Evolutionary conservation across 2,113 vertebrate species (phyloP), one percentile per base, ranked within the genome.

Genomic region (Noturus placidus): DNA sequence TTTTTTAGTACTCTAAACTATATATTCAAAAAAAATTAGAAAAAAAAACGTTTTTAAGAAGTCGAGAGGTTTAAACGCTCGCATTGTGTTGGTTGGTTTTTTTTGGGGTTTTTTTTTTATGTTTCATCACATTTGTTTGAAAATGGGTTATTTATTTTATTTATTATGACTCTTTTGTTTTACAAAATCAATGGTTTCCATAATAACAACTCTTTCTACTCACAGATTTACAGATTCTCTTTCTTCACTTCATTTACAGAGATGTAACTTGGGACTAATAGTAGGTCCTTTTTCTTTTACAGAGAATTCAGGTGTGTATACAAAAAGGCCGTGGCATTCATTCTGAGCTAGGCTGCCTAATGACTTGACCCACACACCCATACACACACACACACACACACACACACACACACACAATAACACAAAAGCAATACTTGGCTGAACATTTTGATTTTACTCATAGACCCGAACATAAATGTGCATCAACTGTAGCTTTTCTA

Each of bases 111-210:
- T 80, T 92, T 78, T 89, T 89, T 77, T 87, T 74, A 84, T 86
- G 85, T 87, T 88, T 89, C 80, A n/a, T 92, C 87, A 89, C 91
- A 87, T 85, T 92, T 79, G 84, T 84, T 94, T 91, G 83, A 42
- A 92, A 92, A 92, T 91, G 91, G 93, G 89, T 92, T 93, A 94
- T 93, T 95, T 94, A 93, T 94, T 94, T 93, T 93, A 94, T 92
- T 95, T 95, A 95, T 95, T 93, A 89, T 91, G 87, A 92, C 6
- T 82, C 92, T 88, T 93, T 89, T 94, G 85, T 91, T 92, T 92
- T 89, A 89, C 69, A 46, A 46, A 88, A 90, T 88, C 91, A 38
- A 59, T 85, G 80, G 56, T 82, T 82, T 82, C 56, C 79, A 82
- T 38, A 3, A 80, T 20, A 27, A 52, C 72, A 79, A 57, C 46